These are phyloP conservation scores for Suillia variegata DNA, from an alignment of 2,888 invertebrate species.

Conservation along the genomic window DNA sequence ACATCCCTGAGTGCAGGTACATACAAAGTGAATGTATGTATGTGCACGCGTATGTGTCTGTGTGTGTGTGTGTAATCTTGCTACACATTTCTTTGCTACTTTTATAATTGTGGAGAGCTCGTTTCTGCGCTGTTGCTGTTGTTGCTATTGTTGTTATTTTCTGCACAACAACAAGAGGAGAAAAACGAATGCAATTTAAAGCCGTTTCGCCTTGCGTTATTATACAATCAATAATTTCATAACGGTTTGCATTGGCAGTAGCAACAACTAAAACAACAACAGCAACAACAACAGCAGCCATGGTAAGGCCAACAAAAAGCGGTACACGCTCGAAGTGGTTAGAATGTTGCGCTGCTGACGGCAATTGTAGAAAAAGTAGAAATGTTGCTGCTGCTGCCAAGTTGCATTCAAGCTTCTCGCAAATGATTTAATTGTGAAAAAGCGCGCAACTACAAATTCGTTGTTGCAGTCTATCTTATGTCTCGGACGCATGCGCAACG, in stretches of 20 bases:
- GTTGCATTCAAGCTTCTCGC: no score
- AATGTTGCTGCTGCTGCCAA: conserved; percentile 7
- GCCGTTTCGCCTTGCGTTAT: conserved; percentile 13
- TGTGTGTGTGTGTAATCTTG: neutral
- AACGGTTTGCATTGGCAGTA: conserved; percentile 26
- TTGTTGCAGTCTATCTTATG: no score
- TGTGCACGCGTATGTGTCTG: neutral
- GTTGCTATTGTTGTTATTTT: neutral
- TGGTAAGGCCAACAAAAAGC: conserved; percentile 6
- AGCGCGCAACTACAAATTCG: no score
- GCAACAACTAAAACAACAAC: conserved; percentile 9
- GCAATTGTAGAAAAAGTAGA: no score
- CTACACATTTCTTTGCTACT: conserved; percentile 1
- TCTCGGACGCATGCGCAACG: no score
- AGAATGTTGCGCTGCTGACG: conserved; percentile 34
- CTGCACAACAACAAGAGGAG: neutral
- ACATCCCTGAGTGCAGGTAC: no score
- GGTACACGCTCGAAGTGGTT: conserved; percentile 30
- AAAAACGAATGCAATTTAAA: neutral
- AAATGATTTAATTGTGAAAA: no score
- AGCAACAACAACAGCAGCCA: neutral
- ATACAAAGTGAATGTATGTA: neutral
- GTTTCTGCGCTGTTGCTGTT: neutral
- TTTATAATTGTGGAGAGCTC: neutral
- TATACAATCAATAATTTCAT: conserved; percentile 39